Conservation (phyloP, 2,113 vertebrate species). For the Trochalopteron elliotii region DNA sequence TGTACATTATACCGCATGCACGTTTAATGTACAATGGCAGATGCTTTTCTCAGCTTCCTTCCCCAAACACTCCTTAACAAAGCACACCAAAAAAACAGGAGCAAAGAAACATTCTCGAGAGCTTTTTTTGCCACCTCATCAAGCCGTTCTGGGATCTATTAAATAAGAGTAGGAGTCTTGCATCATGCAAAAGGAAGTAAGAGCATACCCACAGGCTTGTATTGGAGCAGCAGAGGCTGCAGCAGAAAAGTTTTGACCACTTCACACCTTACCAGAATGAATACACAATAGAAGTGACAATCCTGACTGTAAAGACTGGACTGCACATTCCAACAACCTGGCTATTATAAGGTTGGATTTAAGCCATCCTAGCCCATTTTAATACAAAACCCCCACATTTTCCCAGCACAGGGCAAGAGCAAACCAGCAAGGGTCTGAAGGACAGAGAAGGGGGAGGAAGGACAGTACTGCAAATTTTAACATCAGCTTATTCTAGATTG, state of each 20-base stretch:
- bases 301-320: not conserved
- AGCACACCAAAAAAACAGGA: not conserved
- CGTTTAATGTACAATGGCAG: rapidly evolving
- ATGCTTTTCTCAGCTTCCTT: not conserved
- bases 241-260: not conserved
- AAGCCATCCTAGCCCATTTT: not conserved
- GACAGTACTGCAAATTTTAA: not conserved
- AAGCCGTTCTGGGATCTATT: not conserved
- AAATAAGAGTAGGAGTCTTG: not conserved
- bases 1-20: rapidly evolving
- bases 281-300: rapidly evolving
- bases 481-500: not conserved
- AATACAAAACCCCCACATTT: rapidly evolving
- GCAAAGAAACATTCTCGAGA: not conserved
- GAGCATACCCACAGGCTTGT: not conserved
- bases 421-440: not conserved
- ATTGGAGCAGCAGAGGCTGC: not conserved
- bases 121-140: not conserved
- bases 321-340: not conserved
- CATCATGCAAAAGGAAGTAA: not conserved
- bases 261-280: not conserved
- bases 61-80: rapidly evolving
- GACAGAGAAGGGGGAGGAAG: not conserved
- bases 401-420: not conserved
- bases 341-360: rapidly evolving